Conservation (phyloP, 92 coral and sea anemone species). For the Montipora capitata region DNA sequence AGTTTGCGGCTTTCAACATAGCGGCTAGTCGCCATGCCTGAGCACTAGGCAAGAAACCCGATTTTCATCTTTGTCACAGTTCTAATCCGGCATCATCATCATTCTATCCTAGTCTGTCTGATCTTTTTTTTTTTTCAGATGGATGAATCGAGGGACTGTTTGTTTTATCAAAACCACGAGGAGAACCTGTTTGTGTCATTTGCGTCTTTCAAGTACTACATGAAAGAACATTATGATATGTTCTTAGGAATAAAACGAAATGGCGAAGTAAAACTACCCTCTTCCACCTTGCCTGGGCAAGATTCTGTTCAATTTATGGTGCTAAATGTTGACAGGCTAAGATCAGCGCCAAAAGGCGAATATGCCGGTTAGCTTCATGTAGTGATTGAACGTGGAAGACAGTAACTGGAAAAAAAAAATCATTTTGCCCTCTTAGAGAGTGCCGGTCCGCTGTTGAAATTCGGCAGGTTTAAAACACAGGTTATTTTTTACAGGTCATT, state of each 20-base stretch:
- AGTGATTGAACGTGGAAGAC: too few species aligned
- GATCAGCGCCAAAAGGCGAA: background rate
- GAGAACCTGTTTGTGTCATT: conserved; percentile 91
- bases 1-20: too few species aligned
- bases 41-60: too few species aligned
- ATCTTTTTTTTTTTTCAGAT: conserved; percentile 24
- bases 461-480: too few species aligned
- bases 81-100: background rate
- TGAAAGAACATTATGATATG: conserved; percentile 83
- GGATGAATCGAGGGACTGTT: conserved; percentile 60
- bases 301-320: conserved; percentile 81
- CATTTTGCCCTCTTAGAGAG: too few species aligned
- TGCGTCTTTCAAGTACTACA: conserved; percentile 84
- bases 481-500: too few species aligned
- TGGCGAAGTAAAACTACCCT: conserved; percentile 78
- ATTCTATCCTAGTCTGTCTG: too few species aligned
- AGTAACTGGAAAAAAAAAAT: too few species aligned
- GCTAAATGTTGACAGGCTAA: background rate
- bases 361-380: background rate
- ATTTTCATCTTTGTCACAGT: too few species aligned
- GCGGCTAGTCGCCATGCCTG: too few species aligned
- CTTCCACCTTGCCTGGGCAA: conserved; percentile 88
- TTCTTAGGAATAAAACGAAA: conserved; percentile 80
- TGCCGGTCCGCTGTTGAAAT: too few species aligned
- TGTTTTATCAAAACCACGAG: conserved; percentile 91